Percentiles rank a stretch among this genome's conserved stretches.
Conservation (phyloP, 2,797 vertebrate genomes). For the Leontopithecus rosalia region DNA sequence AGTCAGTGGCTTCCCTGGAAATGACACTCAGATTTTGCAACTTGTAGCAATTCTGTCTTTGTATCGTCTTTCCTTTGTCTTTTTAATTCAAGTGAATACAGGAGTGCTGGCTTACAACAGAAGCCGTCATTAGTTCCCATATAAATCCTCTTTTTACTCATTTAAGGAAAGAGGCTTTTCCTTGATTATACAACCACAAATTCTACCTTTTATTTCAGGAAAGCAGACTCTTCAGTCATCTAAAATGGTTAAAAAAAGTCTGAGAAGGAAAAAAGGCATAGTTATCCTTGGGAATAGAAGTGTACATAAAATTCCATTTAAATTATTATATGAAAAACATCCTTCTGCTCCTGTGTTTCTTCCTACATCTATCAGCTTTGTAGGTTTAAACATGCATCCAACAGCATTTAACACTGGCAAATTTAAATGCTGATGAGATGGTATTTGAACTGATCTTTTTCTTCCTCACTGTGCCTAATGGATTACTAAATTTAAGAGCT, state of each 20-base stretch:
- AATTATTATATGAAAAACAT: background rate
- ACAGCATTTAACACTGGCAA: background rate
- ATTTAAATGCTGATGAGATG: slow-evolving; percentile 64
- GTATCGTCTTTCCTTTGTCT: background rate
- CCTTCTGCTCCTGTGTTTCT: background rate
- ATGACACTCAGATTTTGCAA: background rate
- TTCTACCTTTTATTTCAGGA: slow-evolving; percentile 46
- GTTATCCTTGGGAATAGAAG: background rate
- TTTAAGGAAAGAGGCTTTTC: slow-evolving; percentile 9
- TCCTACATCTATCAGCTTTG: background rate
- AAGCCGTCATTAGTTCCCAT: background rate
- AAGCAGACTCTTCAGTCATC: background rate
- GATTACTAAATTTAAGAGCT: slow-evolving; percentile 80
- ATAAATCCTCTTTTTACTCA: slow-evolving; percentile 30
- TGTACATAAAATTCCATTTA: background rate
- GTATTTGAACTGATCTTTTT: slow-evolving; percentile 66
- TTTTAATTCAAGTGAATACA: background rate
- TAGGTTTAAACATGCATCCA: background rate
- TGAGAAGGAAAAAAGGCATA: slow-evolving; percentile 18
- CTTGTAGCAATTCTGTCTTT: background rate
- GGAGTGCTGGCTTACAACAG: background rate
- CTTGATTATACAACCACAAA: background rate
- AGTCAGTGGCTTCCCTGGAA: background rate
- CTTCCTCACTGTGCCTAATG: slow-evolving; percentile 67
- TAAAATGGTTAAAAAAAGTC: background rate